Evolutionary conservation across 2,888 invertebrate species (phyloP).

Genomic region (Aphelenchoides bicaudatus): DNA sequence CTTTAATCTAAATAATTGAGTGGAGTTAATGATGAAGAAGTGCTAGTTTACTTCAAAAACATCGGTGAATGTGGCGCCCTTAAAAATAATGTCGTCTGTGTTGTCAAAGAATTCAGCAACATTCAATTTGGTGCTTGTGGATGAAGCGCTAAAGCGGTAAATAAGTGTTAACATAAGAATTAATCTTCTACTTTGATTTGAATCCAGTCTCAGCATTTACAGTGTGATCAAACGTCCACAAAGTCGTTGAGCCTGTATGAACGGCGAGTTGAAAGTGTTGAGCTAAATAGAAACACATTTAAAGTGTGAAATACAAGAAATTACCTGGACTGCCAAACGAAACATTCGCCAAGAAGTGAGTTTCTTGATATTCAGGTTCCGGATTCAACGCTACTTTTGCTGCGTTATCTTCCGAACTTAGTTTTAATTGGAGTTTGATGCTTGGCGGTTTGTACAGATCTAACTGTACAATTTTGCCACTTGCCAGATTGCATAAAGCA

Average conservation of each 20-base stretch:
- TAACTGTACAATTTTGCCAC: too few species aligned
- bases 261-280: slow-evolving; percentile 3
- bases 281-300: background rate
- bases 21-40: background rate
- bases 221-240: background rate
- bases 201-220: background rate
- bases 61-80: background rate
- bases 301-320: background rate
- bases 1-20: background rate
- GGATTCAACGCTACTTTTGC: too few species aligned
- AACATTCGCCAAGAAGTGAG: background rate
- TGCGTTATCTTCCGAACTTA: too few species aligned
- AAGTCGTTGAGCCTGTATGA: background rate
- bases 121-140: background rate
- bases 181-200: background rate
- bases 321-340: background rate
- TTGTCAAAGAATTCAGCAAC: slow-evolving; percentile 5
- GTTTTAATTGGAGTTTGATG: too few species aligned
- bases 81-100: background rate
- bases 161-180: background rate
- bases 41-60: background rate
- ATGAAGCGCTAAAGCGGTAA: background rate
- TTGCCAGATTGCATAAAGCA: too few species aligned
- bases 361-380: too few species aligned
- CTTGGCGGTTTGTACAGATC: too few species aligned